phyloP scores from a whole-genome alignment of 1,140 invertebrate genomes.

The Pachypeltis micranthus region DNA sequence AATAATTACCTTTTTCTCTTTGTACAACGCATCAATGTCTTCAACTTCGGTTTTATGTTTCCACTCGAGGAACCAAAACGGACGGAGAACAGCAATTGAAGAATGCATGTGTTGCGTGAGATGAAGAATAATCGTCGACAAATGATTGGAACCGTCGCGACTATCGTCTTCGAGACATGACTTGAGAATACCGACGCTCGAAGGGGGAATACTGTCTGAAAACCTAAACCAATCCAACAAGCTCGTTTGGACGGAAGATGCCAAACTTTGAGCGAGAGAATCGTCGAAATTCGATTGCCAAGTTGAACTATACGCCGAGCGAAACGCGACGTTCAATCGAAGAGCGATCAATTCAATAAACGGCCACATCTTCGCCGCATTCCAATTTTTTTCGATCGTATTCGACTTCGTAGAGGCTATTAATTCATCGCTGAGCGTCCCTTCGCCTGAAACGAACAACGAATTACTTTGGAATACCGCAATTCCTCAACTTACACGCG shows the following conservation, averaged over 20 bases:
- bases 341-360: constrained; percentile 36
- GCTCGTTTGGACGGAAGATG: background rate
- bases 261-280: background rate
- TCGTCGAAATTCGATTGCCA: background rate
- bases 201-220: background rate
- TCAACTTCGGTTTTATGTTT: background rate
- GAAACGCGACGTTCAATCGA: constrained; percentile 21
- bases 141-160: too few relatives aligned
- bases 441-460: too few relatives aligned
- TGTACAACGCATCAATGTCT: background rate
- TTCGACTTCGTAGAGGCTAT: too few relatives aligned
- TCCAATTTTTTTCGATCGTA: background rate
- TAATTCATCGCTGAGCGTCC: too few relatives aligned
- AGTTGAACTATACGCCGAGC: too few relatives aligned
- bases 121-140: background rate
- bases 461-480: too few relatives aligned
- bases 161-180: background rate
- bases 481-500: too few relatives aligned
- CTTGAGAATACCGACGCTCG: background rate
- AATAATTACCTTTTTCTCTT: background rate
- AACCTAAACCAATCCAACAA: background rate
- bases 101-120: background rate
- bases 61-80: background rate
- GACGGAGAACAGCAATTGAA: background rate
- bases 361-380: constrained; percentile 34